Evolutionary conservation across 2,888 invertebrate genomes (phyloP).

Genomic region (Disparrhopalites patrizii): DNA sequence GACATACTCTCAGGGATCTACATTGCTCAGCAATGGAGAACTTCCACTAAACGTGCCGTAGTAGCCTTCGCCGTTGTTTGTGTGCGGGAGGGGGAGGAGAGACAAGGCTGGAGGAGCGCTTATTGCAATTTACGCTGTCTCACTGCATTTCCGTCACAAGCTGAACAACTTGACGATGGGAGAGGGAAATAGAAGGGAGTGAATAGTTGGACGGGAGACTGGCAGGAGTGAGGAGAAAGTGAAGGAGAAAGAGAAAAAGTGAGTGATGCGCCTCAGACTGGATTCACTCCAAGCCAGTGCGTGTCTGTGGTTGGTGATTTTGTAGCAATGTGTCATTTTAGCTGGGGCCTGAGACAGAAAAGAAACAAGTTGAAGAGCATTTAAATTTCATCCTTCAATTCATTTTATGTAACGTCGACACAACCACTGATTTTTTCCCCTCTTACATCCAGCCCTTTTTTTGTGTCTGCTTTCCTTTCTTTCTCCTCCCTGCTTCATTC

Average conservation of each 20-base stretch:
- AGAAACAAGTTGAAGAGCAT: neutral
- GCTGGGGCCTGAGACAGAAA: neutral
- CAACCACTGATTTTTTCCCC: too few relatives aligned
- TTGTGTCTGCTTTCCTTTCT: too few relatives aligned
- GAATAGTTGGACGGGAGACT: neutral
- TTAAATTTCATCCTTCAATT: neutral
- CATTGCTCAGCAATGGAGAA: neutral
- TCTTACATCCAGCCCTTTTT: too few relatives aligned
- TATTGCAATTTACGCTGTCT: conserved; percentile 14
- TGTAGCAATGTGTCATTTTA: too few relatives aligned
- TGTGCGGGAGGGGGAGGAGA: too few relatives aligned
- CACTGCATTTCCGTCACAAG: conserved; percentile 6
- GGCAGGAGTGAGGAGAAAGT: neutral
- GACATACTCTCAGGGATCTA: neutral
- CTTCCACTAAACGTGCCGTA: neutral
- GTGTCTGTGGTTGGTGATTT: too few relatives aligned
- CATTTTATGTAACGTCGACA: too few relatives aligned
- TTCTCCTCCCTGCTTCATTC: too few relatives aligned
- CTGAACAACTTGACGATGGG: neutral
- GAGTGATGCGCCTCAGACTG: neutral
- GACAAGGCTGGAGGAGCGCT: conserved; percentile 9
- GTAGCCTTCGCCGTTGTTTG: neutral
- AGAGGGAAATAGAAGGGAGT: too few relatives aligned
- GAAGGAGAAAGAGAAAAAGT: neutral
- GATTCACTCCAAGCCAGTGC: neutral